These are phyloP conservation scores for Microtus oregoni DNA, from an alignment of 2,113 vertebrate genomes.

Conservation along the genomic window DNA sequence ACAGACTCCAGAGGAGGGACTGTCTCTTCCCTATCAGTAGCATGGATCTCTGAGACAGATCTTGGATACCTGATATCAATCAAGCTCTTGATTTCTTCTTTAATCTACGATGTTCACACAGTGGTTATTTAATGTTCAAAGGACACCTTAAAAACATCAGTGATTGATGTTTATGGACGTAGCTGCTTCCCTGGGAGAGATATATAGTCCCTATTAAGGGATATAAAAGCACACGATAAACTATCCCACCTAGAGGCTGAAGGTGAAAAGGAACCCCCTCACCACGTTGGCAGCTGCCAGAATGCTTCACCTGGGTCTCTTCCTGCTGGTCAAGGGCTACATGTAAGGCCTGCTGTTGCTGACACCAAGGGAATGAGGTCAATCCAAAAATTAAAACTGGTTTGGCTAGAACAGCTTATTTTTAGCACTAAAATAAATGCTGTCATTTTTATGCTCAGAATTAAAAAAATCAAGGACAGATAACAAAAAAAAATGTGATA, in stretches of 20 bases:
- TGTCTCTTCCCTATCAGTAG: constrained; percentile 17
- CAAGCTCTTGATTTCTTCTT: constrained; percentile 73
- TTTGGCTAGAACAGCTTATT: constrained; percentile 53
- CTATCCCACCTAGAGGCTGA: constrained; percentile 30
- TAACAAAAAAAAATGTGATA: not conserved
- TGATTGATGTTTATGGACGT: constrained; percentile 70
- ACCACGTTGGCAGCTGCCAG: not conserved
- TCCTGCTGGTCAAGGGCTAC: constrained; percentile 39
- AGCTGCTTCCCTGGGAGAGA: constrained; percentile 61
- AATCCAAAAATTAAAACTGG: constrained; percentile 59
- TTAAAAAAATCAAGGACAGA: constrained; percentile 53
- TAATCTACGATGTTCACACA: constrained; percentile 57
- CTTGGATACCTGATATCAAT: constrained; percentile 62
- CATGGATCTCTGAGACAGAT: constrained; percentile 55
- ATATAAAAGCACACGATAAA: constrained; percentile 39
- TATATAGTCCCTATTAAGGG: constrained; percentile 49
- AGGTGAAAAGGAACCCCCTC: constrained; percentile 44
- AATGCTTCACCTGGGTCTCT: not conserved
- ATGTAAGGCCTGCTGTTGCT: constrained; percentile 29
- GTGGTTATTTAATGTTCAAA: constrained; percentile 76
- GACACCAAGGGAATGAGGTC: constrained; percentile 23
- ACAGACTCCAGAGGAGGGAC: constrained; percentile 53
- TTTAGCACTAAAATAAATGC: constrained; percentile 65
- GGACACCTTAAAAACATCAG: constrained; percentile 53
- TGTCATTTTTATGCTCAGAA: constrained; percentile 53